Conservation (phyloP, 2,888 invertebrate genomes). For the Ephialtes manifestator region DNA sequence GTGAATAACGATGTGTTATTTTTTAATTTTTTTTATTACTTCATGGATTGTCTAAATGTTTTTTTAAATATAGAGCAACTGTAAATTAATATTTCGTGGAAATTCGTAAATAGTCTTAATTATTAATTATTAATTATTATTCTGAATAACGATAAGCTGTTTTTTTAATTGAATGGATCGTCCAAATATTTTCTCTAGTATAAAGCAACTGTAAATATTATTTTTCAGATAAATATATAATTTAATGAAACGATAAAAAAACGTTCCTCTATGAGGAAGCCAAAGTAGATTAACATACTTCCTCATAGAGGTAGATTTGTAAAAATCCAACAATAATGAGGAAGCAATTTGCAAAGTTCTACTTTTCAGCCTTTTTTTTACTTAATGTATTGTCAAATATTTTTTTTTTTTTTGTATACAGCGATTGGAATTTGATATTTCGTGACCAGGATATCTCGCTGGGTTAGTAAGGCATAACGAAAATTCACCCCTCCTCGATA, state of each 20-base stretch:
- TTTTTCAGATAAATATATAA: no score
- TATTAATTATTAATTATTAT: slow-evolving; percentile 15
- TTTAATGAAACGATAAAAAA: no score
- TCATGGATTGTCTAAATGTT: neutral
- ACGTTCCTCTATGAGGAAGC: no score
- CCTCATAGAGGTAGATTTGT: no score
- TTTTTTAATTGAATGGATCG: neutral
- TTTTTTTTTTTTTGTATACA: no score
- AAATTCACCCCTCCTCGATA: slow-evolving; percentile 19
- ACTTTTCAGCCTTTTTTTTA: no score
- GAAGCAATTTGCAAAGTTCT: no score
- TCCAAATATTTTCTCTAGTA: neutral
- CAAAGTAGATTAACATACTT: no score
- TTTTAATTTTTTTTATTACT: neutral
- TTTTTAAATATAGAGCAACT: neutral
- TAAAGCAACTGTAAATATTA: slow-evolving; percentile 4
- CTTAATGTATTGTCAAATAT: no score
- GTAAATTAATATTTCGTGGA: slow-evolving; percentile 1
- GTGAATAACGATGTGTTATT: neutral
- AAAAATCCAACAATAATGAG: no score
- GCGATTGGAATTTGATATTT: no score
- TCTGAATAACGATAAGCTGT: neutral
- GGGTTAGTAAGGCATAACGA: slow-evolving; percentile 14
- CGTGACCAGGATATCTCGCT: slow-evolving; percentile 10
- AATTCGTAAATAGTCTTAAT: neutral